Percentiles rank a stretch among this genome's conserved stretches.
Evolutionary conservation across 1,140 invertebrate genomes (phyloP).

Genomic region (Rhysida immarginata): DNA sequence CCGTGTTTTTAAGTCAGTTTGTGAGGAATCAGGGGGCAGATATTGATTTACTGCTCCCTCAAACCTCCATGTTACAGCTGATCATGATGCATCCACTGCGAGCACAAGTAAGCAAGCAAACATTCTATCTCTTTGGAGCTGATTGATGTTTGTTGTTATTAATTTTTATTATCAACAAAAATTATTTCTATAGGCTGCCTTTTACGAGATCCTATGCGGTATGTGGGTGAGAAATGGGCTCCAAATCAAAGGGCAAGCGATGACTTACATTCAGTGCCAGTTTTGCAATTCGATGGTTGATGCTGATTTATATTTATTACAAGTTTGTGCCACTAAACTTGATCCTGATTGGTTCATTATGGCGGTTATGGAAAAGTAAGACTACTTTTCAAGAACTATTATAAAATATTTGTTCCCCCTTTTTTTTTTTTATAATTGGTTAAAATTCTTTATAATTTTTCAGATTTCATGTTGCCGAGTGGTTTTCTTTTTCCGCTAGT

Average conservation of each 20-base stretch:
- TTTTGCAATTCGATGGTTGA: slow-evolving; percentile 98
- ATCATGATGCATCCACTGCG: slow-evolving; percentile 78
- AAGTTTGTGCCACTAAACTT: slow-evolving; percentile 78
- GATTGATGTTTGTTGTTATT: no score
- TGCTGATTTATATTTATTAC: slow-evolving; percentile 83
- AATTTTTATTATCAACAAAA: no score
- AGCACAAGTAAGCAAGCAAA: slow-evolving; percentile 64
- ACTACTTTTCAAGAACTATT: slow-evolving; percentile 12
- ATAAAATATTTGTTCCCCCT: slow-evolving; percentile 5
- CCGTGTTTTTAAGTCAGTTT: slow-evolving; percentile 79
- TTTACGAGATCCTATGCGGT: slow-evolving; percentile 84
- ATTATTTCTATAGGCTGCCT: slow-evolving; percentile 54
- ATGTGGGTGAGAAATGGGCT: slow-evolving; percentile 93
- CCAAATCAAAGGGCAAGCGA: slow-evolving; percentile 94
- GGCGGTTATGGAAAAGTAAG: slow-evolving; percentile 73
- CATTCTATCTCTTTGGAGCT: neutral
- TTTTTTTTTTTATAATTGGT: slow-evolving; percentile 1
- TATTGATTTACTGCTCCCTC: slow-evolving; percentile 60
- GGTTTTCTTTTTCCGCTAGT: slow-evolving; percentile 60
- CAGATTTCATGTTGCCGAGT: slow-evolving; percentile 67
- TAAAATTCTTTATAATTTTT: slow-evolving; percentile 10
- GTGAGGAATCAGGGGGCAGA: slow-evolving; percentile 61
- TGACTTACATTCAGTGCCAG: slow-evolving; percentile 97
- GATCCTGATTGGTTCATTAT: slow-evolving; percentile 69
- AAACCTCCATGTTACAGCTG: slow-evolving; percentile 55